Evolutionary conservation across 2,797 vertebrate species (phyloP).

Genomic region (Acrossocheilus wenchowensis): DNA sequence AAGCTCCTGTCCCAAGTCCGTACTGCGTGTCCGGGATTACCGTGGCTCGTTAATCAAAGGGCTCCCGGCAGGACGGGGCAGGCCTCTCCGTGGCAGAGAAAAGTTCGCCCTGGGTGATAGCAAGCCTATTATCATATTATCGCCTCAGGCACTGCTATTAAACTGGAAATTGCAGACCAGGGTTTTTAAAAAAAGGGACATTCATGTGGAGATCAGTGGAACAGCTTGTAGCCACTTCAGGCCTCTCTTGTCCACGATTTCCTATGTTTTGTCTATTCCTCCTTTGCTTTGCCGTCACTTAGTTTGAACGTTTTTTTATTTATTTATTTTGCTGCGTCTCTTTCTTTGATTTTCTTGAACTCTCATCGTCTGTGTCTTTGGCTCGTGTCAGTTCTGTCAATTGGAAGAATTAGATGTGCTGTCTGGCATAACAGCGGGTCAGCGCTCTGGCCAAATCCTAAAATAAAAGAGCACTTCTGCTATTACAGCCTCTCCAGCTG

Average conservation of each 20-base stretch:
- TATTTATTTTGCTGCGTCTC: neutral
- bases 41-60: conserved; percentile 63
- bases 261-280: conserved; percentile 25
- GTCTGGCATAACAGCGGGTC: conserved; percentile 47
- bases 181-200: conserved; percentile 44
- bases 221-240: conserved; percentile 56
- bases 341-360: neutral
- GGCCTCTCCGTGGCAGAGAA: conserved; percentile 49
- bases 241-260: conserved; percentile 23
- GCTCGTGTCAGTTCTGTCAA: conserved; percentile 34
- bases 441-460: conserved; percentile 26
- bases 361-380: conserved; percentile 31
- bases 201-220: conserved; percentile 61
- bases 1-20: conserved; percentile 50
- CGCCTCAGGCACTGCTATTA: conserved; percentile 68
- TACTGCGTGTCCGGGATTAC: conserved; percentile 61
- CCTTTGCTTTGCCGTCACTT: neutral
- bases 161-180: conserved; percentile 64
- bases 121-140: conserved; percentile 68
- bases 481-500: conserved; percentile 13
- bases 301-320: neutral
- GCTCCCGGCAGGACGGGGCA: conserved; percentile 54
- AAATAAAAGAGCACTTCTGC: conserved; percentile 28
- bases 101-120: conserved; percentile 60
- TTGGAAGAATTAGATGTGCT: conserved; percentile 50